phyloP scores from a whole-genome alignment of 2,113 vertebrate genomes.

The western clawed frog (Xenopus tropicalis) region UCB_Xtro_10.0 CM004447.2:32053001-32053500 shows the following conservation, averaged over 20 bases:
- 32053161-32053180: constrained; percentile 58
- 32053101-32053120: constrained; percentile 97
- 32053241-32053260: constrained; percentile 98
- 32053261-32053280: constrained; percentile 81
- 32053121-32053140: constrained; percentile 93
- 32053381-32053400: constrained; percentile 85
- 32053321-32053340: too few relatives aligned
- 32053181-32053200: constrained; percentile 81
- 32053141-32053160: constrained; percentile 72
- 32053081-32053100: constrained; percentile 88
- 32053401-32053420: constrained; percentile 48
- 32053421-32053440: constrained; percentile 46
- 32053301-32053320: constrained; percentile 61
- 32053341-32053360: constrained; percentile 69
- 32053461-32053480: constrained; percentile 88
- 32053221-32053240: constrained; percentile 92
- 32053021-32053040: constrained; percentile 99
- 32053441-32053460: constrained; percentile 82
- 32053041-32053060: constrained; percentile 97
- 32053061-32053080: constrained; percentile 88
- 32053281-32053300: constrained; percentile 83
- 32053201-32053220: constrained; percentile 75
- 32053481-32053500: constrained; percentile 78
- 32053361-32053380: constrained; percentile 82
- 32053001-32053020: constrained; percentile 98